Conservation (phyloP, 2,888 invertebrate species). For the Drosophila mayaguana region DNA sequence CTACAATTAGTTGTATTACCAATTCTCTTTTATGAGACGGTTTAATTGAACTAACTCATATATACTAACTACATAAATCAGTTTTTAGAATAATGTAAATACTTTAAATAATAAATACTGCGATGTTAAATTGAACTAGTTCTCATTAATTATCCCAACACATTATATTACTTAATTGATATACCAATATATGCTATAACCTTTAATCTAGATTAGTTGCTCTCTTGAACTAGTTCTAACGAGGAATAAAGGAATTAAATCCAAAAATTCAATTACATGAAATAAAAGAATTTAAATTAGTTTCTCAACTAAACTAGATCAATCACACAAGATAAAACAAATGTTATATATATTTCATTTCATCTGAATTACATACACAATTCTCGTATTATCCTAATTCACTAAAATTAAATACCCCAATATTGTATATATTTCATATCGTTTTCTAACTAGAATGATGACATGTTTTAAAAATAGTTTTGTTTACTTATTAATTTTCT, state of each 20-base stretch:
- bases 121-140: not conserved
- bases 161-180: not conserved
- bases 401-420: not conserved
- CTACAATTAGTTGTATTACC: not conserved
- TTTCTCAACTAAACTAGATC: too few relatives aligned
- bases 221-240: not conserved
- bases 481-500: slow-evolving; percentile 22
- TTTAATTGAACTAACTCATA: not conserved
- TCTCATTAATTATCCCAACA: not conserved
- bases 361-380: too few relatives aligned
- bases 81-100: not conserved
- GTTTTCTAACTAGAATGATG: not conserved
- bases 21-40: not conserved
- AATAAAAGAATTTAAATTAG: too few relatives aligned
- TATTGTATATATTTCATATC: not conserved
- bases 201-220: not conserved
- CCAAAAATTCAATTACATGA: too few relatives aligned
- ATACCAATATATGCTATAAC: not conserved
- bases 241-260: too few relatives aligned
- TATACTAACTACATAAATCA: not conserved
- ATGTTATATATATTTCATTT: too few relatives aligned
- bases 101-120: not conserved
- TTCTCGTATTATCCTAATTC: too few relatives aligned
- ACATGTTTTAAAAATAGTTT: slow-evolving; percentile 4
- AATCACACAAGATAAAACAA: too few relatives aligned